A percentile compares a stretch with the other conserved stretches of the same genome.
Conservation (phyloP, 2,888 invertebrate species). For the Chalcosyrphus nemorum region DNA sequence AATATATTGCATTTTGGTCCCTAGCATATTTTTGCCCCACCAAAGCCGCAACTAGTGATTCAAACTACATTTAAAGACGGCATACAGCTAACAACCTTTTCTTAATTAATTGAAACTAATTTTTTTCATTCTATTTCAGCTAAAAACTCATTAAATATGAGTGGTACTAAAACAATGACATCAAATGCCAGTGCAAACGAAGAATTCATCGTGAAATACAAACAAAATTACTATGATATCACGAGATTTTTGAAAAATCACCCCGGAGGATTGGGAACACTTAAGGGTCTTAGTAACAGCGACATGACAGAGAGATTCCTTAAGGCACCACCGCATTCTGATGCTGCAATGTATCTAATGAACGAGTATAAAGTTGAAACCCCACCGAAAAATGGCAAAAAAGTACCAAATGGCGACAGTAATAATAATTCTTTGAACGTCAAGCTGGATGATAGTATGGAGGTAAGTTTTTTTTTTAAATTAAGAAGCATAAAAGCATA, state of each 20-base stretch:
- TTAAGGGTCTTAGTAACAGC: slow-evolving; percentile 81
- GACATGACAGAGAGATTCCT: slow-evolving; percentile 80
- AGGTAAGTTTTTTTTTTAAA: slow-evolving; percentile 76
- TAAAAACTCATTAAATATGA: slow-evolving; percentile 7
- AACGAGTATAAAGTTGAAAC: slow-evolving; percentile 79
- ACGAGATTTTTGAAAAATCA: slow-evolving; percentile 87
- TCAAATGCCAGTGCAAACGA: slow-evolving; percentile 36
- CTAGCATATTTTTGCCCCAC: too few species aligned
- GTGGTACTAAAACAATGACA: background rate
- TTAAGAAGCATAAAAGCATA: background rate
- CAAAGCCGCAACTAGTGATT: too few species aligned
- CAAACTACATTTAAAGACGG: too few species aligned
- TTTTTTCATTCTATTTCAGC: slow-evolving; percentile 32
- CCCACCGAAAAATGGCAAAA: slow-evolving; percentile 17
- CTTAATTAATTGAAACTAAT: too few species aligned
- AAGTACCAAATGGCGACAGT: slow-evolving; percentile 73
- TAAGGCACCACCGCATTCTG: slow-evolving; percentile 80
- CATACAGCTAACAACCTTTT: too few species aligned
- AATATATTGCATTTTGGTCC: too few species aligned
- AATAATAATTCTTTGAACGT: slow-evolving; percentile 74
- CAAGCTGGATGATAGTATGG: slow-evolving; percentile 80
- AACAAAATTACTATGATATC: slow-evolving; percentile 85
- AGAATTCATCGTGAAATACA: slow-evolving; percentile 80
- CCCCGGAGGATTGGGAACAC: slow-evolving; percentile 88
- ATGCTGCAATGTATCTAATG: slow-evolving; percentile 81